phyloP scores from a whole-genome alignment of 2,888 invertebrate species.

The Lasioglossum leucozonium region DNA sequence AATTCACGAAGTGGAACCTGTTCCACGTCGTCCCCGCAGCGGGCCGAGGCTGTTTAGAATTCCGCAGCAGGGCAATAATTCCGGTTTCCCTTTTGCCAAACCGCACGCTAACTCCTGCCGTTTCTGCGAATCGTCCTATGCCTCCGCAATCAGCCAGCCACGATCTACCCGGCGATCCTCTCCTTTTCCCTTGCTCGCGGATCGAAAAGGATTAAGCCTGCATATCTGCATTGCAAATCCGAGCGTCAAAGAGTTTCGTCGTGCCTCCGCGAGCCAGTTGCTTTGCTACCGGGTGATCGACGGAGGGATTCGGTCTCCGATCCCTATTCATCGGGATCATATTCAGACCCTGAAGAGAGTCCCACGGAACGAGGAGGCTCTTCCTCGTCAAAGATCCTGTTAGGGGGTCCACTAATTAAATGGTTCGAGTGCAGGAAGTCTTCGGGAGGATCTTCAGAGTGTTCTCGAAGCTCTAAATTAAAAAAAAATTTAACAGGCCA shows the following conservation, averaged over 20 bases:
- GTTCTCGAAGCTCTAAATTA: background rate
- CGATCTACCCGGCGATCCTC: conserved; percentile 12
- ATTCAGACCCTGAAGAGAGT: background rate
- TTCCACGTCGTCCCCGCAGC: conserved; percentile 65
- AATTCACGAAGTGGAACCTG: conserved; percentile 74
- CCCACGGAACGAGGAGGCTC: background rate
- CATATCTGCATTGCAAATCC: conserved; percentile 40
- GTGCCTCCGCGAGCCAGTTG: background rate
- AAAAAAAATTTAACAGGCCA: background rate
- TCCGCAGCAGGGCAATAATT: conserved; percentile 68
- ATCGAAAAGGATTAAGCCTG: conserved; percentile 38
- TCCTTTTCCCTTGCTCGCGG: conserved; percentile 12
- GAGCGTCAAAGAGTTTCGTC: conserved; percentile 28
- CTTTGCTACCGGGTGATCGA: background rate
- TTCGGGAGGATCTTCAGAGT: background rate
- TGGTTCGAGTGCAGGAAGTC: background rate
- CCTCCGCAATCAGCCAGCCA: conserved; percentile 34
- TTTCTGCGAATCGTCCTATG: conserved; percentile 27
- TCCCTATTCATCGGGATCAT: background rate
- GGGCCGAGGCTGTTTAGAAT: conserved; percentile 74
- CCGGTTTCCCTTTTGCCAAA: conserved; percentile 69
- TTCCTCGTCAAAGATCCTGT: background rate
- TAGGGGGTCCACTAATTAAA: background rate
- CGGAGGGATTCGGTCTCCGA: background rate
- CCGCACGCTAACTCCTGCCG: conserved; percentile 49